Conservation (phyloP, 2,113 vertebrate genomes). For the Monopterus albus region DNA sequence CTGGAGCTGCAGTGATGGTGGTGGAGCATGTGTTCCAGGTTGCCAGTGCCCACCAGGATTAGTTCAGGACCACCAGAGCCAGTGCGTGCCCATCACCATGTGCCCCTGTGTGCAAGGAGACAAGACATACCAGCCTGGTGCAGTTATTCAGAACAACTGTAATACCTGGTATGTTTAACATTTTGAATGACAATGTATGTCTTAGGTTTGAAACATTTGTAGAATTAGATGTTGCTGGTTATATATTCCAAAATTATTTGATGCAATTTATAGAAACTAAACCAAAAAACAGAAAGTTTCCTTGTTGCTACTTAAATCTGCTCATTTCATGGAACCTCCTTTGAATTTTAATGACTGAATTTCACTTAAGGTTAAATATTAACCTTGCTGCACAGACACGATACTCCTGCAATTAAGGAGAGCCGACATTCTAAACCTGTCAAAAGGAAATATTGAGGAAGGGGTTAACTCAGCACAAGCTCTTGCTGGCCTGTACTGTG, state of each 20-base stretch:
- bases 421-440: neutral
- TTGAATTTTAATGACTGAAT: neutral
- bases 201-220: neutral
- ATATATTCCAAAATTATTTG: neutral
- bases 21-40: slow-evolving; percentile 84
- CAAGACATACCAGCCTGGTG: slow-evolving; percentile 72
- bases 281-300: too few relatives aligned
- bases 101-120: slow-evolving; percentile 84
- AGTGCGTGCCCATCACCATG: slow-evolving; percentile 83
- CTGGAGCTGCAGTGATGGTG: slow-evolving; percentile 68
- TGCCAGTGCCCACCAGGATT: slow-evolving; percentile 88
- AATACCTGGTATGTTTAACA: slow-evolving; percentile 89
- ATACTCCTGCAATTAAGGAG: neutral
- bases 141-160: slow-evolving; percentile 78
- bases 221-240: neutral
- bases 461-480: neutral
- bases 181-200: too few relatives aligned
- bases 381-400: neutral
- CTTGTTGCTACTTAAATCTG: neutral
- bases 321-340: neutral
- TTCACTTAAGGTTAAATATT: neutral
- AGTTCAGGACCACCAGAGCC: slow-evolving; percentile 83
- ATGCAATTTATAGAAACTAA: neutral
- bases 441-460: neutral
- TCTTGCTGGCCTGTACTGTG: neutral